These are phyloP conservation scores for Pachymerium ferrugineum DNA, from an alignment of 2,888 invertebrate species.

Conservation along the genomic window DNA sequence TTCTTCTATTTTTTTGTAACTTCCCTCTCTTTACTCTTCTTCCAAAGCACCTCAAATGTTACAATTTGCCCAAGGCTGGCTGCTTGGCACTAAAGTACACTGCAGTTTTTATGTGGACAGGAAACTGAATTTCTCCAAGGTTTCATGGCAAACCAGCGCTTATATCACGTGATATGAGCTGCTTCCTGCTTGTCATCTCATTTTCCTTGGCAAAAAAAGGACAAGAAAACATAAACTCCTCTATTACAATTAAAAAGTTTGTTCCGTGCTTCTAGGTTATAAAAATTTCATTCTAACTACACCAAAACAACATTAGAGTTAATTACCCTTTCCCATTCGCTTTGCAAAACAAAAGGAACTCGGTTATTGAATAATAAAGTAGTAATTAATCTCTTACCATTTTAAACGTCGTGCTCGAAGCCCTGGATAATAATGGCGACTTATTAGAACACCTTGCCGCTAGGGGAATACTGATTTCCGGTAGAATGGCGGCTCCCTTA, in stretches of 20 bases:
- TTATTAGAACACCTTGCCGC: too few relatives aligned
- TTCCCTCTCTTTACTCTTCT: not conserved
- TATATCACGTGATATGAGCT: conserved; percentile 13
- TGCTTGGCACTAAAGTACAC: not conserved
- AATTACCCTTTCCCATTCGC: not conserved
- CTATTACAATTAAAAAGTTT: not conserved
- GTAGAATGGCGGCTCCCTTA: too few relatives aligned
- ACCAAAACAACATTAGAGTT: not conserved
- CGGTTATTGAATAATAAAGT: not conserved
- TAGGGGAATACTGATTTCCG: too few relatives aligned
- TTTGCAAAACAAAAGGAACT: not conserved
- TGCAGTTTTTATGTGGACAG: conserved; percentile 12
- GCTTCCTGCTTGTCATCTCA: conserved; percentile 24
- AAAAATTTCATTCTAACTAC: not conserved
- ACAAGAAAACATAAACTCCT: not conserved
- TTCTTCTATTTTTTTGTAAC: not conserved
- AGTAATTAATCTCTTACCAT: conserved; percentile 9
- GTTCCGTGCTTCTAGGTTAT: not conserved
- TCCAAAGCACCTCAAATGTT: conserved; percentile 8
- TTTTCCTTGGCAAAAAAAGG: not conserved
- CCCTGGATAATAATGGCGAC: too few relatives aligned
- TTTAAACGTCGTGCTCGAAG: too few relatives aligned
- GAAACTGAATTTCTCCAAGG: conserved; percentile 19
- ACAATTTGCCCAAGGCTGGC: conserved; percentile 16
- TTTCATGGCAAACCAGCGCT: conserved; percentile 6